A percentile compares a stretch with the other conserved stretches of the same genome.
phyloP scores from a whole-genome alignment of 1,140 invertebrate species.

The Amyelois transitella region DNA sequence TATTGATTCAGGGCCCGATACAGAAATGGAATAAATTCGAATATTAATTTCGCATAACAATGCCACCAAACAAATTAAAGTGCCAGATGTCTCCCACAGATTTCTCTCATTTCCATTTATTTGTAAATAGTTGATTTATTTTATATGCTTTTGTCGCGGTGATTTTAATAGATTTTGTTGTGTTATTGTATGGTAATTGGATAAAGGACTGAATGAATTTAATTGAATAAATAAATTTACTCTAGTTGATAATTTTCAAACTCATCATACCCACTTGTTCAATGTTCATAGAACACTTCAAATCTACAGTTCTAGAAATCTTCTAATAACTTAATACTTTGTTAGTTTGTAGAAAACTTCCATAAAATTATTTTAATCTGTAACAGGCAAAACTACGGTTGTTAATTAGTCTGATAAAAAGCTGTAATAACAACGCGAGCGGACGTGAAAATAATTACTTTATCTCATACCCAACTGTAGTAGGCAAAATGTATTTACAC shows the following conservation, averaged over 20 bases:
- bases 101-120: conserved; percentile 22
- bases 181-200: background rate
- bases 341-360: no score
- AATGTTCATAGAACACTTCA: no score
- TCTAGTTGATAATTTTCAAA: no score
- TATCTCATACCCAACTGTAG: conserved; percentile 40
- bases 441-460: conserved; percentile 46
- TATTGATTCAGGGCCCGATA: conserved; percentile 67
- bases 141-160: conserved; percentile 8
- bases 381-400: conserved; percentile 24
- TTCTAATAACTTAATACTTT: no score
- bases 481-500: conserved; percentile 38
- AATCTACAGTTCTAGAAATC: no score
- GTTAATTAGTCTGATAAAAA: conserved; percentile 39
- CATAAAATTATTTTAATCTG: no score
- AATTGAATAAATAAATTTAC: no score
- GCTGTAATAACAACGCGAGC: conserved; percentile 17
- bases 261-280: no score
- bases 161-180: background rate
- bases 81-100: conserved; percentile 67
- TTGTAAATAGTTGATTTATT: conserved; percentile 15
- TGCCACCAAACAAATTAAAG: conserved; percentile 69
- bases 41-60: conserved; percentile 73
- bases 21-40: conserved; percentile 72
- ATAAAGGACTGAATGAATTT: no score